Evolutionary conservation across 2,113 vertebrate genomes (phyloP).

Genomic region (Malurus elegans): DNA sequence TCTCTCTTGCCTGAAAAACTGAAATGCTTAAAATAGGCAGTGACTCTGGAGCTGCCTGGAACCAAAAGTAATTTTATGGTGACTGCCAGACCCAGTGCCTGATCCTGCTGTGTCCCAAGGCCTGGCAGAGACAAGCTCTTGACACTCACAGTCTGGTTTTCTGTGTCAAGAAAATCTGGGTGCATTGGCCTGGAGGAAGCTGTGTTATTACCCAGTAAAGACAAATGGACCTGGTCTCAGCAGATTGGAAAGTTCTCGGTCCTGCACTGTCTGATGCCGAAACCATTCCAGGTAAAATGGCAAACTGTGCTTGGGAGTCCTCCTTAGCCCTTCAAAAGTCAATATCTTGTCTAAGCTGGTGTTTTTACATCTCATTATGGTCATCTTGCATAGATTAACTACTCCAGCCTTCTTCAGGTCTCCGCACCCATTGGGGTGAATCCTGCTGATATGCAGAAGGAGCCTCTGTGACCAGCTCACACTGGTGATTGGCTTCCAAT

Average conservation of each 20-base stretch:
- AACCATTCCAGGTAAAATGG: background rate
- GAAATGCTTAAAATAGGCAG: constrained; percentile 20
- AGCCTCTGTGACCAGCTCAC: background rate
- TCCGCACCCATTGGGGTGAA: background rate
- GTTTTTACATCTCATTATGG: background rate
- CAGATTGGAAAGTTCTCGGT: background rate
- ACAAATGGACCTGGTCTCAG: background rate
- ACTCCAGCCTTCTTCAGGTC: background rate
- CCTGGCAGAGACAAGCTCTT: background rate
- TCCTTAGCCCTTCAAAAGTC: background rate
- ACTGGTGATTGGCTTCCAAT: background rate
- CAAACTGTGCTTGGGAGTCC: background rate
- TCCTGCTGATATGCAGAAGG: background rate
- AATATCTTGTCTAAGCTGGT: background rate
- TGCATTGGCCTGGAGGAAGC: background rate
- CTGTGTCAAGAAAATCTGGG: background rate
- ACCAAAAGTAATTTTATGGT: background rate
- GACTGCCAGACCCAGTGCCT: background rate
- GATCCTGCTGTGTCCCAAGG: background rate
- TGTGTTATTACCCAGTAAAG: background rate
- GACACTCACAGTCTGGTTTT: background rate
- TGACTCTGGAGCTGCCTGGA: background rate
- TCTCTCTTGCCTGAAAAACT: background rate
- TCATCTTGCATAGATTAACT: background rate
- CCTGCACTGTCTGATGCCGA: background rate